A percentile compares a stretch with the other conserved stretches of the same genome.
Evolutionary conservation across 2,113 vertebrate genomes (phyloP).

Genomic region (Globicephala melas): DNA sequence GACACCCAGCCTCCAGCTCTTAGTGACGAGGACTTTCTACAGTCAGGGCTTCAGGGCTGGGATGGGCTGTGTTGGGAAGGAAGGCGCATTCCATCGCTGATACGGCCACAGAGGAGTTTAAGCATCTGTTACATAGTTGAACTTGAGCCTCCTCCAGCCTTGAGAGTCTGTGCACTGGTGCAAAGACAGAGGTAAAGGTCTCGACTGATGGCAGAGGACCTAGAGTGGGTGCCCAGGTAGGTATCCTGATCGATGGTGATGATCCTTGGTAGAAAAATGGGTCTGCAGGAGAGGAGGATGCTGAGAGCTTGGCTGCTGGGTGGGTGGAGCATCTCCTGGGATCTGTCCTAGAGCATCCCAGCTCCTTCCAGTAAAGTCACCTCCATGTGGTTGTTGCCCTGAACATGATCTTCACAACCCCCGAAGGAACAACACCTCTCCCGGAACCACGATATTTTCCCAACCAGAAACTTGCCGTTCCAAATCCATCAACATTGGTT

Average conservation of each 20-base stretch:
- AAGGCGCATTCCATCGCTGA: background rate
- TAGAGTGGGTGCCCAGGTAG: background rate
- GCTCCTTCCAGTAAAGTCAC: background rate
- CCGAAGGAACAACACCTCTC: background rate
- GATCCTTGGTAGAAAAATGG: background rate
- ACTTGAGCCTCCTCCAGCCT: background rate
- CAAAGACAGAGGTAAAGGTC: background rate
- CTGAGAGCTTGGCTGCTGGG: background rate
- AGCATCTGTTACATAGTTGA: background rate
- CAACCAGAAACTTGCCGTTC: slow-evolving; percentile 23
- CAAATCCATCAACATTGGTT: slow-evolving; percentile 25
- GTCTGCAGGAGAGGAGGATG: background rate
- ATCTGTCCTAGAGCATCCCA: background rate
- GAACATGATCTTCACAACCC: background rate
- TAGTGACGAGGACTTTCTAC: background rate
- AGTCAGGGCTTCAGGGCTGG: background rate
- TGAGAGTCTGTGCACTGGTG: background rate
- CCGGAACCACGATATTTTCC: background rate
- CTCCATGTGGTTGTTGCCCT: background rate
- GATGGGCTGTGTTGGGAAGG: background rate
- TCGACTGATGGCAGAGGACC: background rate
- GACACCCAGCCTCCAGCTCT: background rate
- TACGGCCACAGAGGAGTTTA: rapidly evolving
- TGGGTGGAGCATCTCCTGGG: background rate
- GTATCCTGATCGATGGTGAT: background rate